Evolutionary conservation across 2,113 vertebrate genomes (phyloP), one percentile per base, ranked within the genome.

Genomic region (Macroglossus sobrinus): DNA sequence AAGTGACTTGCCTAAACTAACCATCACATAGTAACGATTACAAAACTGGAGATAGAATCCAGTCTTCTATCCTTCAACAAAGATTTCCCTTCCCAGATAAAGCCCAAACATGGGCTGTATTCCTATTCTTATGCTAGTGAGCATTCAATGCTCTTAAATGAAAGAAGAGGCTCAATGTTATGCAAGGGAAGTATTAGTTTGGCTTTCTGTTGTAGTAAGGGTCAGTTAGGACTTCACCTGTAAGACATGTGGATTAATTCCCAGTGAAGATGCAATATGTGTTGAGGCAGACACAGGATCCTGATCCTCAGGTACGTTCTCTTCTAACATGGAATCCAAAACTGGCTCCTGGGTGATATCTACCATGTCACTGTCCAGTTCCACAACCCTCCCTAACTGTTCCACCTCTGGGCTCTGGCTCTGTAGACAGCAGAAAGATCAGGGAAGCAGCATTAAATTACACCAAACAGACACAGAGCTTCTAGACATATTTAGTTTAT

Each of bases 301-400:
- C 5, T 98, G 99, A 92, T 99, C 99, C 0, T 98, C 99, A 0
- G 94, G 89, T 28, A 98, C 38, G 86, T 95, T 97, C 0, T 98
- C 98, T 43, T 98, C 98, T 4, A 93, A 43, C 3, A 96, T 0
- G 55, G 98, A 95, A 94, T 99, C 99, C 50, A 95, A 96, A 19
- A 97, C 92, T 7, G 98, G 97, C 91, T 99, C 99, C 98, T 99
- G 99, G 13, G 99, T 99, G 98, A 99, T 99, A 98, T 99, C 99
- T 0, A 99, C 98, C 99, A 99, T 99, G 96, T 99, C 99, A 3
- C 99, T 99, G 98, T 99, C 99, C 97, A 99, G 96, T 88, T 99
- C 99, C 8, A 98, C 97, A 63, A 99, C 98, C 16, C 98, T 97
- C 22, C 98, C 98, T 92, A 99, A 98, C 13, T 98, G 98, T 69